A percentile compares a stretch with the other conserved stretches of the same genome.
These are phyloP conservation scores for Phalacrocorax carbo DNA, from an alignment of 2,113 vertebrate species.

Conservation along the genomic window DNA sequence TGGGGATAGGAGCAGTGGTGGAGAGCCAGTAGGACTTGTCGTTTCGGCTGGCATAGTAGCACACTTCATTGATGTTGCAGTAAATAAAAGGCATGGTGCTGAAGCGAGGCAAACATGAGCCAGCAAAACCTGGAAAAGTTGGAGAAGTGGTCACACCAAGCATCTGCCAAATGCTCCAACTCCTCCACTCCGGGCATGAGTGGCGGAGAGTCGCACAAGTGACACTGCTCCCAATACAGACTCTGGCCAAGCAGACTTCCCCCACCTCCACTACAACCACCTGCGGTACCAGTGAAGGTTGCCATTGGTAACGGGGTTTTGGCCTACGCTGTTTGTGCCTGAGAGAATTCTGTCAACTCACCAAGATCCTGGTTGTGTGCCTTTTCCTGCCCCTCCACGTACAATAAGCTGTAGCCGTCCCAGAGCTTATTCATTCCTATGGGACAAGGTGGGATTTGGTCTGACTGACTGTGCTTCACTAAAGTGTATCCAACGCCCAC, in stretches of 20 bases:
- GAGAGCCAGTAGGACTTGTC: constrained; percentile 99
- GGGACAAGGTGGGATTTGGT: constrained; percentile 87
- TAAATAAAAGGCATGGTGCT: constrained; percentile 97
- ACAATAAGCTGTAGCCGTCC: constrained; percentile 94
- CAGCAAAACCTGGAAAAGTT: constrained; percentile 83
- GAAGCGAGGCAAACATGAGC: constrained; percentile 92
- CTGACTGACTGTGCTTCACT: constrained; percentile 93
- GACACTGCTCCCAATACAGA: fast-evolving
- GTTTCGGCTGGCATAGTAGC: constrained; percentile 91
- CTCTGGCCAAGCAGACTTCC: background rate
- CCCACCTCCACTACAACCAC: background rate
- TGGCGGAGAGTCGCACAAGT: background rate
- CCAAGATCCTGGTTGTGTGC: constrained; percentile 96
- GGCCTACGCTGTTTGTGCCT: background rate
- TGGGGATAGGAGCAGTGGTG: constrained; percentile 91
- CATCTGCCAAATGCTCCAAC: background rate
- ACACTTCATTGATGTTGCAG: constrained; percentile 90
- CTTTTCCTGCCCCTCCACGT: constrained; percentile 95
- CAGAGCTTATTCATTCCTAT: constrained; percentile 88
- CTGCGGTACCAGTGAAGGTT: background rate
- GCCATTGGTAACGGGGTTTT: background rate
- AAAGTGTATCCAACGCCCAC: constrained; percentile 82
- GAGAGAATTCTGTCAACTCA: constrained; percentile 54
- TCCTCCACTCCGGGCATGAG: too few relatives aligned
- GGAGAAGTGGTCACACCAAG: background rate